Evolutionary conservation across 2,113 vertebrate genomes (phyloP), one percentile per base, ranked within the genome.

Genomic region (Jaculus jaculus): DNA sequence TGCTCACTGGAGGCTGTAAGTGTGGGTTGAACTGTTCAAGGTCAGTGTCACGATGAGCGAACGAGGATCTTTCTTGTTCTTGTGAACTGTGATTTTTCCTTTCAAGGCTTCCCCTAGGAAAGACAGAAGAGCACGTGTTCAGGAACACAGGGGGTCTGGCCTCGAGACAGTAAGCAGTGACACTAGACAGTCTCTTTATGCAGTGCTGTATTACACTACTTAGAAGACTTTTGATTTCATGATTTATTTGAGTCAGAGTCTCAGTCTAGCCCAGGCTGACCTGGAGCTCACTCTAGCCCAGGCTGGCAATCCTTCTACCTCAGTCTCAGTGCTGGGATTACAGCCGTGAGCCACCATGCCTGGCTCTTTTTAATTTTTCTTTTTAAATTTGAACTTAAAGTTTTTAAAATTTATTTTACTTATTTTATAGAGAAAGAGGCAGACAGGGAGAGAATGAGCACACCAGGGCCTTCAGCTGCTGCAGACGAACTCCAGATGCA

Each of bases 41-140:
- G 96, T 97, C 34, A 99, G 97, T 10, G 98, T 99, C 96, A 99
- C 98, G 7, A 98, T 95, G 90, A 99, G 98, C 0, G 99, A 99
- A 2, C 99, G 98, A 0, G 99, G 99, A 96, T 99, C 99, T 96
- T 99, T 99, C 85, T 98, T 99, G 97, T 99, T 99, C 92, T 99
- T 99, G 85, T 98, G 97, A 37, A 99, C 98, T 0, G 90, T 97
- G 94, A 99, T 98, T 93, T 97, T 99, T 60, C 99, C 99, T 86
- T 94, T 97, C 80, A 99, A 97, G 80, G 98, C 96, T 68, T 99
- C 98, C 87, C 99, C 99, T 99, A 97, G 4, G 95, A 90, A 97
- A 85, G 85, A 21, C 95, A 97, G 47, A 72, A 96, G 28, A 96
- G 89, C 65, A 65, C 63, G 79, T 84, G 24, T 84, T 66, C 86